phyloP scores from a whole-genome alignment of 1,140 invertebrate species.

The Microvelia longipes region DNA sequence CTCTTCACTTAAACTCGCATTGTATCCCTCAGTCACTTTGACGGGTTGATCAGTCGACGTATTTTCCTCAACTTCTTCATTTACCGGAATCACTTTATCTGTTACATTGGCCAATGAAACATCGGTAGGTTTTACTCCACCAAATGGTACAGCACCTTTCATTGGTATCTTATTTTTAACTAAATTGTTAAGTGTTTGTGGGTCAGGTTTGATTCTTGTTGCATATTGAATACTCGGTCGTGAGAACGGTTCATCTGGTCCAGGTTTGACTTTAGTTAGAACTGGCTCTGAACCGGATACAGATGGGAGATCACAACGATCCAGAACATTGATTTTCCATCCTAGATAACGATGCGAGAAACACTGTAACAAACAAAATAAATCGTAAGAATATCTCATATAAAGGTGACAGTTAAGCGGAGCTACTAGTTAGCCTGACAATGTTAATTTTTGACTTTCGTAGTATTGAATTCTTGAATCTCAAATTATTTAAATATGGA shows the following conservation, averaged over 20 bases:
- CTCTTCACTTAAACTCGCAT: conserved; percentile 3
- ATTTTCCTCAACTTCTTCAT: conserved; percentile 14
- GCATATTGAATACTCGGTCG: conserved; percentile 48
- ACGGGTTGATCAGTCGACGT: not conserved
- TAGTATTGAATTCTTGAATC: no score
- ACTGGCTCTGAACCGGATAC: conserved; percentile 36
- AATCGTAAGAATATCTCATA: no score
- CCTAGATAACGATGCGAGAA: conserved; percentile 83
- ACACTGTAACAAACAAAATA: conserved; percentile 49
- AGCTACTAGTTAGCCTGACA: no score
- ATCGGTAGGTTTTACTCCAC: conserved; percentile 8
- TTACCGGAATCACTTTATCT: conserved; percentile 14
- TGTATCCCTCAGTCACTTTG: not conserved
- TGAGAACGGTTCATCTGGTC: conserved; percentile 35
- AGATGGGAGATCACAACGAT: conserved; percentile 47
- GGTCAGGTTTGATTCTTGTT: conserved; percentile 51
- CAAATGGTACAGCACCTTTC: conserved; percentile 12
- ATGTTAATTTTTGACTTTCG: no score
- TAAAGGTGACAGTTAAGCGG: no score
- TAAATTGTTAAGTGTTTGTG: conserved; percentile 3
- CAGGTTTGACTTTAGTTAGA: conserved; percentile 31
- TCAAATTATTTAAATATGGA: no score
- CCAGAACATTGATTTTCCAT: conserved; percentile 85
- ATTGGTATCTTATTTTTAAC: conserved; percentile 4
- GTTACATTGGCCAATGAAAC: conserved; percentile 3